Percentiles rank a stretch among this genome's conserved stretches.
Evolutionary conservation across 2,888 invertebrate genomes (phyloP).

Genomic region (Automeris io): DNA sequence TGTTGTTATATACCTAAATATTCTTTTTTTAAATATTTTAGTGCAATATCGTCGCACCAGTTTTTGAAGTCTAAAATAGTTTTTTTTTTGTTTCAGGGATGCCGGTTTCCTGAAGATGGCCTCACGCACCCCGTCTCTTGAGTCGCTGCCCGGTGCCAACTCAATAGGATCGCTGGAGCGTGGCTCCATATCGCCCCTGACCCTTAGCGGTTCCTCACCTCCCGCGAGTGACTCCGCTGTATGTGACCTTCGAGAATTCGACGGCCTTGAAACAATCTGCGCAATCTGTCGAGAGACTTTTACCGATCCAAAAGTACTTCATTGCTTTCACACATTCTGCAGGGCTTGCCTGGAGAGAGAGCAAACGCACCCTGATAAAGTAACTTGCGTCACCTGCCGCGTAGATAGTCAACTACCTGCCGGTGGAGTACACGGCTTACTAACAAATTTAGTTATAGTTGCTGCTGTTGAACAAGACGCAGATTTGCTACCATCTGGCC

Average conservation of each 20-base stretch:
- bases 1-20: background rate
- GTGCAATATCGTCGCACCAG: background rate
- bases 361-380: conserved; percentile 81
- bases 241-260: conserved; percentile 82
- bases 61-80: conserved; percentile 13
- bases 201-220: conserved; percentile 91
- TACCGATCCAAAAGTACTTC: conserved; percentile 84
- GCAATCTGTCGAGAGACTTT: conserved; percentile 86
- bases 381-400: conserved; percentile 84
- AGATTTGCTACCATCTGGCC: conserved; percentile 64
- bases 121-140: conserved; percentile 94
- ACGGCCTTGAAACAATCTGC: conserved; percentile 79
- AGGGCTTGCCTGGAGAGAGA: conserved; percentile 87
- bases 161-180: conserved; percentile 93
- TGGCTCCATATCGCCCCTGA: conserved; percentile 87
- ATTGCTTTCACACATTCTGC: conserved; percentile 92
- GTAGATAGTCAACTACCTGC: conserved; percentile 71
- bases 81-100: conserved; percentile 82
- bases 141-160: conserved; percentile 93
- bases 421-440: conserved; percentile 80
- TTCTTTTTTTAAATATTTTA: background rate
- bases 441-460: conserved; percentile 80
- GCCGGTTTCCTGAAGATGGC: conserved; percentile 95
- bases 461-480: conserved; percentile 76
- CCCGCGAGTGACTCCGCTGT: conserved; percentile 91